phyloP scores from a whole-genome alignment of 1,140 invertebrate genomes.

The Drosophila lacertosa region DNA sequence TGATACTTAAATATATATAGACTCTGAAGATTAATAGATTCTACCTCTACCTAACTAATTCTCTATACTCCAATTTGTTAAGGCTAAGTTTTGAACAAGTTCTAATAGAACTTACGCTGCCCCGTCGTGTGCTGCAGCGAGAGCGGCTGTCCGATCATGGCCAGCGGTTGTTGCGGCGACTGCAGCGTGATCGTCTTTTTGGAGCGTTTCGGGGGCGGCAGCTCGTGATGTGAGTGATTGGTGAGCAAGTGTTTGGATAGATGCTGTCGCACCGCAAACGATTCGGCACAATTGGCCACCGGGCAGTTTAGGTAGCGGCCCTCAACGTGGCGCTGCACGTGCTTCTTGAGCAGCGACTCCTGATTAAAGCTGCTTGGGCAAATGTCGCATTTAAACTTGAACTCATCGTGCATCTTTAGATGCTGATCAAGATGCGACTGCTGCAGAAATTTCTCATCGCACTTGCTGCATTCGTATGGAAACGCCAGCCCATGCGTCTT shows the following conservation, averaged over 20 bases:
- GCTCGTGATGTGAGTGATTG: slow-evolving; percentile 77
- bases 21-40: no score
- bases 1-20: no score
- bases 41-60: no score
- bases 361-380: slow-evolving; percentile 83
- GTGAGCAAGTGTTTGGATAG: slow-evolving; percentile 82
- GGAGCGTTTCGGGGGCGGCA: slow-evolving; percentile 82
- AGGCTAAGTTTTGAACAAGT: background rate
- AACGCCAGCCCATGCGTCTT: slow-evolving; percentile 81
- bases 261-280: slow-evolving; percentile 82
- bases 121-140: slow-evolving; percentile 78
- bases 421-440: slow-evolving; percentile 82
- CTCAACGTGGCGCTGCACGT: slow-evolving; percentile 83
- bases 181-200: slow-evolving; percentile 75
- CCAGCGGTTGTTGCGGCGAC: slow-evolving; percentile 73
- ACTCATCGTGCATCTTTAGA: slow-evolving; percentile 82
- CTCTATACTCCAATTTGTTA: background rate
- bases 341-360: slow-evolving; percentile 82
- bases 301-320: slow-evolving; percentile 81
- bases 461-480: slow-evolving; percentile 80
- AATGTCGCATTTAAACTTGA: slow-evolving; percentile 83
- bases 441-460: slow-evolving; percentile 83
- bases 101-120: slow-evolving; percentile 64
- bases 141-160: slow-evolving; percentile 75
- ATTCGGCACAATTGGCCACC: slow-evolving; percentile 79